These are phyloP conservation scores for Orthosia incerta DNA, from an alignment of 2,888 invertebrate species.

Conservation along the genomic window DNA sequence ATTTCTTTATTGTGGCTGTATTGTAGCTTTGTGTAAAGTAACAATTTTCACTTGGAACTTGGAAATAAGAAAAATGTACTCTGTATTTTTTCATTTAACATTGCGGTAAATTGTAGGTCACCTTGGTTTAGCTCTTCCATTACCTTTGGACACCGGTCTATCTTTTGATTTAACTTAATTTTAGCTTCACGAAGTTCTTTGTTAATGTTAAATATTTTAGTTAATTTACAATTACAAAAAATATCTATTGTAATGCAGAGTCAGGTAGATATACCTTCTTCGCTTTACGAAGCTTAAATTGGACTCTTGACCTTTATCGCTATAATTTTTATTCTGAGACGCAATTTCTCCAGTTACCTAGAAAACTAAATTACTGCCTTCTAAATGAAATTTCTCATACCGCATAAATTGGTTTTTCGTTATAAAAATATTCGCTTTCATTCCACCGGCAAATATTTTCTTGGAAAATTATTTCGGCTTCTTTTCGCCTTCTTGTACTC, in stretches of 20 bases:
- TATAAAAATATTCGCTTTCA: slow-evolving; percentile 35
- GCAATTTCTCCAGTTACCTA: slow-evolving; percentile 38
- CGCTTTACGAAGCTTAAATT: slow-evolving; percentile 12
- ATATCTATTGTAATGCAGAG: slow-evolving; percentile 5
- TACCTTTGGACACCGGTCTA: not conserved
- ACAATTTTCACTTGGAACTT: slow-evolving; percentile 19
- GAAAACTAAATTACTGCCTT: slow-evolving; percentile 49
- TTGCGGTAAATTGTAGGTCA: not conserved
- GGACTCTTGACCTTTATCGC: slow-evolving; percentile 42
- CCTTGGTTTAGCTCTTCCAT: not conserved
- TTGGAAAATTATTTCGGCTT: slow-evolving; percentile 6
- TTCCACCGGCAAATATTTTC: slow-evolving; percentile 47
- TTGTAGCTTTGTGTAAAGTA: slow-evolving; percentile 46
- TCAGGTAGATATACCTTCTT: slow-evolving; percentile 11
- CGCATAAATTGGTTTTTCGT: slow-evolving; percentile 43
- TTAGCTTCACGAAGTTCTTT: not conserved
- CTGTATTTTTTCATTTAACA: slow-evolving; percentile 13
- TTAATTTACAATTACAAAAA: slow-evolving; percentile 3
- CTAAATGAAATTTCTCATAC: slow-evolving; percentile 55
- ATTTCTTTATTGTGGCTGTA: slow-evolving; percentile 59
- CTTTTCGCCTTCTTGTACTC: slow-evolving; percentile 1
- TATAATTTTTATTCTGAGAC: slow-evolving; percentile 42
- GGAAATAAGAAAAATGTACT: not conserved
- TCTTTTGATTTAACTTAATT: not conserved
- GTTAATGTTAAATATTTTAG: slow-evolving; percentile 2